phyloP scores from a whole-genome alignment of 2,888 invertebrate species.

The Lithophane leautieri region DNA sequence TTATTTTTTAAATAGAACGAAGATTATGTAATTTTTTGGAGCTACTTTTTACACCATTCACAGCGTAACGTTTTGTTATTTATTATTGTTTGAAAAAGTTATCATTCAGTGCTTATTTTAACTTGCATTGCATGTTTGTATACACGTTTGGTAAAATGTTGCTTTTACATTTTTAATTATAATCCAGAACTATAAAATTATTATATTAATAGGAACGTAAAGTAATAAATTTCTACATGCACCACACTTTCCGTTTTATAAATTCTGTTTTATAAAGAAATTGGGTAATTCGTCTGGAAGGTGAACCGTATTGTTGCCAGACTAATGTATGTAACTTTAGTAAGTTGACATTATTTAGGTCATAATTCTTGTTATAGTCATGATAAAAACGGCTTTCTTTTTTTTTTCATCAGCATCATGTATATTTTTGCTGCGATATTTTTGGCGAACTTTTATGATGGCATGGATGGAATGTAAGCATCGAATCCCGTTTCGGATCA shows the following conservation, averaged over 20 bases:
- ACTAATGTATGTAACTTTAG: background rate
- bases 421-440: conserved; percentile 1
- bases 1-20: conserved; percentile 43
- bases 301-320: background rate
- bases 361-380: too few species aligned
- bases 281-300: conserved; percentile 2
- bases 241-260: conserved; percentile 14
- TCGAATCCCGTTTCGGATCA: background rate
- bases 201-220: background rate
- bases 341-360: too few species aligned
- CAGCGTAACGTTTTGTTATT: background rate
- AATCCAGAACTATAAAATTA: background rate
- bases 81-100: background rate
- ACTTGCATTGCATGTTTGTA: background rate
- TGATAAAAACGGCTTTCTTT: background rate
- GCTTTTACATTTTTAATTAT: background rate
- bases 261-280: conserved; percentile 5
- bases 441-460: background rate
- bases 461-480: background rate
- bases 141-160: background rate
- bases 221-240: background rate
- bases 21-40: conserved; percentile 19
- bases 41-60: background rate
- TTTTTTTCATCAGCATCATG: background rate
- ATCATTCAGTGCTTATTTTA: background rate